A percentile compares a stretch with the other conserved stretches of the same genome.
Conservation (phyloP, 2,888 invertebrate species). For the Ochlodes sylvanus region DNA sequence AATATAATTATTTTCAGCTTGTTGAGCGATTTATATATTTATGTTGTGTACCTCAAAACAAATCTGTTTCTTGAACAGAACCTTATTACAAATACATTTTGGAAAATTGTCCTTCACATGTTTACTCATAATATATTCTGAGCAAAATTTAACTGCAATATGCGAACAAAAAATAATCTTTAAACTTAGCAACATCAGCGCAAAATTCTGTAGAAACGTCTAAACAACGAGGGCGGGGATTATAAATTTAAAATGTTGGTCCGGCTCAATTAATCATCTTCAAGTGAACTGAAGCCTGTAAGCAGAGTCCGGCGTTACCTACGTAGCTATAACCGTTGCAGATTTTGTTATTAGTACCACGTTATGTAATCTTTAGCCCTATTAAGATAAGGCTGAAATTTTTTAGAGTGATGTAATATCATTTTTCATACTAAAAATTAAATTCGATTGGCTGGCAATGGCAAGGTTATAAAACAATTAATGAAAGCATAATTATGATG, state of each 20-base stretch:
- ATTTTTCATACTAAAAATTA: neutral
- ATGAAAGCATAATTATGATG: no score
- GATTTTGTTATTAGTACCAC: neutral
- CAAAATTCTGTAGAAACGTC: conserved; percentile 34
- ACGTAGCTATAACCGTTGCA: neutral
- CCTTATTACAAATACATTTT: no score
- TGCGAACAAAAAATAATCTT: conserved; percentile 16
- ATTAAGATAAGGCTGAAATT: conserved; percentile 15
- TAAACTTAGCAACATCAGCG: conserved; percentile 26
- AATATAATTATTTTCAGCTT: no score
- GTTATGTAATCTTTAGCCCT: neutral
- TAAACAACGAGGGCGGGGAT: conserved; percentile 33
- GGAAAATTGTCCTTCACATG: no score
- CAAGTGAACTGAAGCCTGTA: conserved; percentile 30
- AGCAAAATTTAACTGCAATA: conserved; percentile 15
- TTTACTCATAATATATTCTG: neutral
- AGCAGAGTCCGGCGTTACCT: conserved; percentile 24
- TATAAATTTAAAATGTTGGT: conserved; percentile 37
- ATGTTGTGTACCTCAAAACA: no score
- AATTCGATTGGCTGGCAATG: neutral
- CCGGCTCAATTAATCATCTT: conserved; percentile 37
- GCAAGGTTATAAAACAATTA: neutral
- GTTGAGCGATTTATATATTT: no score
- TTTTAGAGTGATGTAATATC: neutral
- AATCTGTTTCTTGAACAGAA: no score